Evolutionary conservation across 2,797 vertebrate species (phyloP).

Genomic region (Merluccius polli): DNA sequence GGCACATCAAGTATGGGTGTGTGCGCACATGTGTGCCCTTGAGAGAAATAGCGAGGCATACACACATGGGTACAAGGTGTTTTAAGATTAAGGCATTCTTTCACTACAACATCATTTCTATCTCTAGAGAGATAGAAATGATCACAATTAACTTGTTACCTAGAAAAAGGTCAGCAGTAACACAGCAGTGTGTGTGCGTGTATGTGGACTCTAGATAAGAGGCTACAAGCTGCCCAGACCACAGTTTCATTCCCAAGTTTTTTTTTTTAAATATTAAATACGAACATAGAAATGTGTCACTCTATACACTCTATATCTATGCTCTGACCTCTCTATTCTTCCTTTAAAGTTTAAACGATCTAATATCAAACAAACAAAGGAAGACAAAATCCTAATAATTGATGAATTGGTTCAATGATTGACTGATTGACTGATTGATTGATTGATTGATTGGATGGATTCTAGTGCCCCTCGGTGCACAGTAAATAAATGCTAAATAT

Average conservation of each 20-base stretch:
- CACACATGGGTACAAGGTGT: background rate
- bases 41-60: background rate
- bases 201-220: background rate
- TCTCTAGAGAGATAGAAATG: background rate
- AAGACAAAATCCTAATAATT: background rate
- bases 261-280: too few species aligned
- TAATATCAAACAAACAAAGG: background rate
- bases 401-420: background rate
- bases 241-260: too few species aligned
- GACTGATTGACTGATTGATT: background rate
- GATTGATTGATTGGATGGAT: background rate
- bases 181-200: background rate
- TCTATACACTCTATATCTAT: background rate
- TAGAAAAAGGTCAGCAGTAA: background rate
- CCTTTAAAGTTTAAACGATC: background rate
- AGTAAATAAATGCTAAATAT: too few species aligned
- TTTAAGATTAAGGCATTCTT: conserved; percentile 2
- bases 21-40: background rate
- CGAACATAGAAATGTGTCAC: background rate
- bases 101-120: background rate
- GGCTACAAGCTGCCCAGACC: too few species aligned
- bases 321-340: background rate
- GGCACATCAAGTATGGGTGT: too few species aligned
- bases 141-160: background rate
- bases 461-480: too few species aligned